Percentiles rank a stretch among this genome's conserved stretches.
phyloP scores from a whole-genome alignment of 37 sponge, comb jelly and placozoan genomes.

The Halichondria panicea region DNA sequence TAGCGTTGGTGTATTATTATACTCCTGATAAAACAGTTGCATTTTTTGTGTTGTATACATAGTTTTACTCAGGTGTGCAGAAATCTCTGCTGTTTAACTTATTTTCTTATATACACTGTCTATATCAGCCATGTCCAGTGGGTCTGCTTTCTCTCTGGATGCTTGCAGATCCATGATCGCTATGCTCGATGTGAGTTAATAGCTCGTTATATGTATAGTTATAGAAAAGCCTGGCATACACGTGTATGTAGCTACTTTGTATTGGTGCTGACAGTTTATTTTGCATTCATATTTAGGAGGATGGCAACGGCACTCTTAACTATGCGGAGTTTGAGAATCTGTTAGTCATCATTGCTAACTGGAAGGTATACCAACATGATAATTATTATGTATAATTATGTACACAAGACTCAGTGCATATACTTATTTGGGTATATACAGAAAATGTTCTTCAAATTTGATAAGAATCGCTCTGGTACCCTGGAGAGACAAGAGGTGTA shows the following conservation, averaged over 20 bases:
- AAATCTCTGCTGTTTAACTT: too few species aligned
- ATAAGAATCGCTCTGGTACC: slow-evolving; percentile 68
- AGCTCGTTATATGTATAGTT: too few species aligned
- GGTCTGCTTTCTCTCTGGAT: slow-evolving; percentile 63
- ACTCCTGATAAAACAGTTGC: too few species aligned
- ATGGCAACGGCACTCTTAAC: slow-evolving; percentile 69
- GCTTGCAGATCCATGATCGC: slow-evolving; percentile 84
- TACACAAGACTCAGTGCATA: background rate
- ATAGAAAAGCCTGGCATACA: too few species aligned
- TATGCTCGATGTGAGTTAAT: slow-evolving; percentile 75
- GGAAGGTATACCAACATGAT: slow-evolving; percentile 59
- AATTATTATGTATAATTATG: background rate
- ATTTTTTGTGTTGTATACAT: too few species aligned
- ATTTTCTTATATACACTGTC: background rate
- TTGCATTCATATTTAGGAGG: too few species aligned
- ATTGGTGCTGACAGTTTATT: too few species aligned
- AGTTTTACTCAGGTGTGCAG: too few species aligned
- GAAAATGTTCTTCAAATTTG: slow-evolving; percentile 71
- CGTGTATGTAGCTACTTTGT: too few species aligned
- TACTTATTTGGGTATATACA: background rate
- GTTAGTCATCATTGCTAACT: slow-evolving; percentile 58
- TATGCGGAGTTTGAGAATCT: slow-evolving; percentile 61
- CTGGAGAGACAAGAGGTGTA: slow-evolving; percentile 62
- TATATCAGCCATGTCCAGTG: slow-evolving; percentile 41
- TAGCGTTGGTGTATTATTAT: background rate